These are phyloP conservation scores for Leucopternis melanops DNA, from an alignment of 2,113 vertebrate species.

Conservation along the genomic window DNA sequence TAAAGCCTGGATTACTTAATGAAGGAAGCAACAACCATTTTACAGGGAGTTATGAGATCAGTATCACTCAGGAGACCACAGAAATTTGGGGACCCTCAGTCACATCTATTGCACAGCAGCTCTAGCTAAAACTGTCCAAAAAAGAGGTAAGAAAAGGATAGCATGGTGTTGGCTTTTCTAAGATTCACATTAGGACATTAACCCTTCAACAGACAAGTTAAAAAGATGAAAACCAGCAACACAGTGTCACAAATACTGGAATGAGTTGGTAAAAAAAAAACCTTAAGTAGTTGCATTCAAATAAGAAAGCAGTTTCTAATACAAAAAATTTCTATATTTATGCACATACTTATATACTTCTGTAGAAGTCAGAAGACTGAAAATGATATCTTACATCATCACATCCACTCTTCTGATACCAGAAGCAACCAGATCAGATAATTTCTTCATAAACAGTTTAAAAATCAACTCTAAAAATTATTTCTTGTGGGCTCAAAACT, in stretches of 20 bases:
- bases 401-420: not conserved
- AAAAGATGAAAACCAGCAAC: not conserved
- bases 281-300: not conserved
- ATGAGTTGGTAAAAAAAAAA: not conserved
- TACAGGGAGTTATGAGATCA: not conserved
- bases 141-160: not conserved
- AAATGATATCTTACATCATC: not conserved
- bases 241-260: not conserved
- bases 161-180: not conserved
- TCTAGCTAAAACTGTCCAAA: not conserved
- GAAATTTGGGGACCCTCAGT: not conserved
- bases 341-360: not conserved
- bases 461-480: not conserved
- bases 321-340: not conserved
- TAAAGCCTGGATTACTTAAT: slow-evolving; percentile 38
- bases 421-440: not conserved
- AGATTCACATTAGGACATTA: not conserved
- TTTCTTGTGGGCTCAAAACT: not conserved
- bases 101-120: not conserved
- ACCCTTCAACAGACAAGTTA: not conserved
- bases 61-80: not conserved
- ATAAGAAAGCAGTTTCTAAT: not conserved
- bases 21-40: slow-evolving; percentile 37
- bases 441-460: not conserved
- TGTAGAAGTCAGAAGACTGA: not conserved